These are phyloP conservation scores for Pogoniulus pusillus DNA, from an alignment of 2,797 vertebrate species.

Conservation along the genomic window DNA sequence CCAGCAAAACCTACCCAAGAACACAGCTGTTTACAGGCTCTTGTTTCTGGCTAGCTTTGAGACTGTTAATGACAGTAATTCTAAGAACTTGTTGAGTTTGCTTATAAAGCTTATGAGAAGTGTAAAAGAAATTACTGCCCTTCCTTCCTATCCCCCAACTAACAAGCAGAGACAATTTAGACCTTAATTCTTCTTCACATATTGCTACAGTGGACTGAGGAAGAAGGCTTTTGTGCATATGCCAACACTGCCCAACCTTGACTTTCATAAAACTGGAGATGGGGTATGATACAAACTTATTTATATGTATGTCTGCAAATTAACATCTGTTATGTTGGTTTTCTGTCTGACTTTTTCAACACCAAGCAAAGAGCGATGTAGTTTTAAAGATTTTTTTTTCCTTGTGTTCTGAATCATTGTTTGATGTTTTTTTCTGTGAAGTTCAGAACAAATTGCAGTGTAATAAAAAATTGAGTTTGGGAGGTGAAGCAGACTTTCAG, in stretches of 20 bases:
- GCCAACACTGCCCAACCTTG: conserved; percentile 94
- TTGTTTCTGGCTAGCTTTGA: not conserved
- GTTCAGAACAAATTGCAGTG: not conserved
- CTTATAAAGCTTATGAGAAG: not conserved
- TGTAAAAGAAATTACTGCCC: not conserved
- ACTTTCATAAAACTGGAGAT: conserved; percentile 92
- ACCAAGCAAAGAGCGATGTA: not conserved
- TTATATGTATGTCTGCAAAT: conserved; percentile 19
- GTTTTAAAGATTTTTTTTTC: not conserved
- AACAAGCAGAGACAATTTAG: not conserved
- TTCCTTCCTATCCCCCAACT: not conserved
- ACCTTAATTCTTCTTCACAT: conserved; percentile 89
- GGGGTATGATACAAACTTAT: conserved; percentile 80
- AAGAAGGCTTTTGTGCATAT: conserved; percentile 97
- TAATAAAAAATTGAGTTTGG: not conserved
- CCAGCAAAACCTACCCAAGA: not conserved
- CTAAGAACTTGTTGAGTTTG: not conserved
- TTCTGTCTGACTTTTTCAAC: not conserved
- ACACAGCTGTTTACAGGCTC: not conserved
- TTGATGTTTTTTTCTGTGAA: not conserved
- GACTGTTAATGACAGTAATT: not conserved
- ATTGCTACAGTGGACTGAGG: conserved; percentile 98
- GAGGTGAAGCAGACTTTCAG: not conserved
- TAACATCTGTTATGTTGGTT: not conserved
- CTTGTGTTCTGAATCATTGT: not conserved